Evolutionary conservation across 2,113 vertebrate genomes (phyloP).

Genomic region (Tricholaema leucomelas): DNA sequence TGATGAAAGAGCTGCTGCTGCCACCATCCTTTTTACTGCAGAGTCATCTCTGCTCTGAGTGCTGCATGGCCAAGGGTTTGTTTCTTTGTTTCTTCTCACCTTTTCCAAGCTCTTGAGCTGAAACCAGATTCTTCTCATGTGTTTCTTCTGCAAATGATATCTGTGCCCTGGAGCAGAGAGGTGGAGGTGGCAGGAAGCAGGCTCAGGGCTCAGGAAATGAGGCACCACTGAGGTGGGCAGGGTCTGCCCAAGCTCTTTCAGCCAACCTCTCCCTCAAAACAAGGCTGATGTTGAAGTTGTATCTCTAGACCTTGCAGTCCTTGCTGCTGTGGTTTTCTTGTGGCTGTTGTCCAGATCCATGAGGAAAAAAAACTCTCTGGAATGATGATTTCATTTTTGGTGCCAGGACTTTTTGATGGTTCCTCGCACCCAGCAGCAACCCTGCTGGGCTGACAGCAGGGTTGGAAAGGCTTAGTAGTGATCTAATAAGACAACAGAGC

Average conservation of each 20-base stretch:
- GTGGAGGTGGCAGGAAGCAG: not conserved
- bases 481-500: not conserved
- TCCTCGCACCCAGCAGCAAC: not conserved
- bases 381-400: not conserved
- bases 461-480: not conserved
- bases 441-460: not conserved
- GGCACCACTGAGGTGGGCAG: not conserved
- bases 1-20: not conserved
- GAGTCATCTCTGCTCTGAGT: not conserved
- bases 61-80: not conserved
- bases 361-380: not conserved
- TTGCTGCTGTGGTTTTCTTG: not conserved
- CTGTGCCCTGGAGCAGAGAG: not conserved
- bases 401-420: not conserved
- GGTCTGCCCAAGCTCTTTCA: not conserved
- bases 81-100: not conserved
- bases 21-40: not conserved
- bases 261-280: not conserved
- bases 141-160: not conserved
- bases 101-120: not conserved
- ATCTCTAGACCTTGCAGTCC: not conserved
- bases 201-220: not conserved
- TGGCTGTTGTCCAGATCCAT: not conserved
- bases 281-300: not conserved
- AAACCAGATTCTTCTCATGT: not conserved